Conservation (phyloP, 2,888 invertebrate genomes). For the Phalangium opilio region DNA sequence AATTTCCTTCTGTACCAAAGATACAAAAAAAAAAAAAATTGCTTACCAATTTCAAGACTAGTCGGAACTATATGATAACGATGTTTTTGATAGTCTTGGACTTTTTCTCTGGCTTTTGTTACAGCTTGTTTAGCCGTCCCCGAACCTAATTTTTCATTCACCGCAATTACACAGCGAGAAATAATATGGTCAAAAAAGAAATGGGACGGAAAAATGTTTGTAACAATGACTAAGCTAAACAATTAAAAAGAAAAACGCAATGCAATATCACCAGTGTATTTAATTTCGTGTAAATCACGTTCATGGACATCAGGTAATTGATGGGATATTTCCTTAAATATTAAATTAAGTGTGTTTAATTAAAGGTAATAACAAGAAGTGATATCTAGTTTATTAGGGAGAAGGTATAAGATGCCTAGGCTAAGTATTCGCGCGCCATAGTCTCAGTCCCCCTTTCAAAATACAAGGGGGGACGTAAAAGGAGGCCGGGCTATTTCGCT, state of each 20-base stretch:
- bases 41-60: constrained; percentile 4
- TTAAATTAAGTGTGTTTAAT: constrained; percentile 2
- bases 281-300: constrained; percentile 32
- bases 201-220: background rate
- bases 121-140: constrained; percentile 29
- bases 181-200: background rate
- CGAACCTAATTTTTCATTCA: constrained; percentile 24
- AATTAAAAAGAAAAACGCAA: no score
- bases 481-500: no score
- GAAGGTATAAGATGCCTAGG: no score
- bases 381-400: no score
- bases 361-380: background rate
- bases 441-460: no score
- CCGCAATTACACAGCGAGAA: no score
- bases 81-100: constrained; percentile 25
- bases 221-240: no score
- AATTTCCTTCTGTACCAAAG: background rate
- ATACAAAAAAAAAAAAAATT: background rate
- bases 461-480: background rate
- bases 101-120: constrained; percentile 29
- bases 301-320: constrained; percentile 37
- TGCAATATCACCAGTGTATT: constrained; percentile 31
- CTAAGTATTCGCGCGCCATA: no score
- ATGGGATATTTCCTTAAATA: constrained; percentile 30
- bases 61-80: constrained; percentile 19